phyloP scores from a whole-genome alignment of 2,797 vertebrate species.

The Phoebastria nigripes region DNA sequence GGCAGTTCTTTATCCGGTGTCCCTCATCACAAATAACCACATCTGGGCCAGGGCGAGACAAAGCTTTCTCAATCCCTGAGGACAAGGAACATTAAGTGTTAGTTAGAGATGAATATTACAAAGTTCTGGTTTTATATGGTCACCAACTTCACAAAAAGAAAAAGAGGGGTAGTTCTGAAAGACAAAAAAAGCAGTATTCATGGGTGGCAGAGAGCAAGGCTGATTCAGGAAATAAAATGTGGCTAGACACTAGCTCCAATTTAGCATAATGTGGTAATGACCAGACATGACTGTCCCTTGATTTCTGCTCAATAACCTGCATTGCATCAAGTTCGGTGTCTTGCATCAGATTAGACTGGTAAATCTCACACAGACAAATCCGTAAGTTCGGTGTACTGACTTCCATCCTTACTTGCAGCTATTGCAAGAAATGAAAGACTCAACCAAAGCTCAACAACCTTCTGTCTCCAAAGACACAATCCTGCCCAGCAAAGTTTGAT shows the following conservation, averaged over 20 bases:
- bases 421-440: not conserved
- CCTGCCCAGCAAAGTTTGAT: not conserved
- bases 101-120: not conserved
- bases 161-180: not conserved
- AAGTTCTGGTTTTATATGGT: not conserved
- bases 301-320: not conserved
- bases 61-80: conserved; percentile 91
- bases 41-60: conserved; percentile 93
- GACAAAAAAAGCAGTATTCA: not conserved
- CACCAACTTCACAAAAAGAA: not conserved
- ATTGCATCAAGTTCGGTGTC: not conserved
- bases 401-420: not conserved
- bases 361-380: not conserved
- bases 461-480: not conserved
- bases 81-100: not conserved
- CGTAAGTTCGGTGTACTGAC: not conserved
- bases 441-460: not conserved
- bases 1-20: conserved; percentile 99
- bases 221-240: not conserved
- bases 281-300: not conserved
- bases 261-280: not conserved
- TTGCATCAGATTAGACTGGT: not conserved
- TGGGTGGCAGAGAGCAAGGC: not conserved
- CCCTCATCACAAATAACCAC: conserved; percentile 98
- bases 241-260: not conserved